These are phyloP conservation scores for Hirtodrosophila duncani DNA, from an alignment of 2,888 invertebrate species.

Conservation along the genomic window DNA sequence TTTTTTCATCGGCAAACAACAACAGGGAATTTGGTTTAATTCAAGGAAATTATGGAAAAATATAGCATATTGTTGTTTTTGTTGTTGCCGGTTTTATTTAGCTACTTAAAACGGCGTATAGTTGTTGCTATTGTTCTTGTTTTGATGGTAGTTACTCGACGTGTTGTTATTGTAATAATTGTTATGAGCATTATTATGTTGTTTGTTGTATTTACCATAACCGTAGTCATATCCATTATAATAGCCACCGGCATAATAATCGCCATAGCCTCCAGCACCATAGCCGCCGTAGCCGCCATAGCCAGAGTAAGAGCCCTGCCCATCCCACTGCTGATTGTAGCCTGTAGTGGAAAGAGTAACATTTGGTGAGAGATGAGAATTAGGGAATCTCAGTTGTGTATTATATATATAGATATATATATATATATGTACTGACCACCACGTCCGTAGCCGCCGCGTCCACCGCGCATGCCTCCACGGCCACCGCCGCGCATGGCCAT, in stretches of 20 bases:
- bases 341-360: conserved; percentile 44
- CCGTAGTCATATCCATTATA: conserved; percentile 85
- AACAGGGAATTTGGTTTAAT: conserved; percentile 36
- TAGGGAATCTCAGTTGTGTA: conserved; percentile 30
- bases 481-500: conserved; percentile 82
- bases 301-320: conserved; percentile 83
- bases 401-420: conserved; percentile 7
- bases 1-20: conserved; percentile 54
- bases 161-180: conserved; percentile 77
- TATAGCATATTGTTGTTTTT: conserved; percentile 25
- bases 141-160: conserved; percentile 75
- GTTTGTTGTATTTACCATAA: conserved; percentile 78
- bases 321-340: conserved; percentile 78
- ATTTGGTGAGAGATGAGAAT: too few species aligned
- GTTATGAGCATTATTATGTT: conserved; percentile 76
- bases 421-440: conserved; percentile 65
- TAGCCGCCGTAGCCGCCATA: conserved; percentile 85
- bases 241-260: conserved; percentile 83
- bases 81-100: conserved; percentile 40
- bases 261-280: conserved; percentile 82
- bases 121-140: conserved; percentile 77
- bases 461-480: conserved; percentile 84
- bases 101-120: conserved; percentile 73
- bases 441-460: conserved; percentile 81
- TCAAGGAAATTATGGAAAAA: conserved; percentile 49